Evolutionary conservation across 2,797 vertebrate species (phyloP), one percentile per base, ranked within the genome.

Genomic region (Chiroxiphia lanceolata): DNA sequence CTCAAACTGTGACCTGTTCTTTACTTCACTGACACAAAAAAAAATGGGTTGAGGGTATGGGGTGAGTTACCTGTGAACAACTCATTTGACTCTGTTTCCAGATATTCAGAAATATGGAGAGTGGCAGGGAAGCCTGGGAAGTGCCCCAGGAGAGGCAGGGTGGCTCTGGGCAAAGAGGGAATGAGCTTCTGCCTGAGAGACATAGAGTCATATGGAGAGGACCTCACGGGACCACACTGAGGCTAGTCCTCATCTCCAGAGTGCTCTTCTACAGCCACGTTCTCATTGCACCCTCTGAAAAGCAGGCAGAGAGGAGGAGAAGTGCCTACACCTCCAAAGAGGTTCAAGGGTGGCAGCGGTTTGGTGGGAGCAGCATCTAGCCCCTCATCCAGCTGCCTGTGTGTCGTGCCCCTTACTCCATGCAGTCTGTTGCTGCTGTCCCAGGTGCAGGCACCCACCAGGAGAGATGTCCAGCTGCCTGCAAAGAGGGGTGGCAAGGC

Each of bases 311-410:
- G 26, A 44, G 51, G 27, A 54, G 4, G 29, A 51, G 25, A 75
- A 65, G 15, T 36, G 7, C 36, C 67, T 33, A 6, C 8, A 6
- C 2, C 33, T 86, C 44, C 71, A 33, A 36, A 51, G 44, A 34
- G 26, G n/a, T 19, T 27, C 23, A 59, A 36, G 7, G 40, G 18
- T 0, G 0, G 51, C 2, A 2, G 21, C 51, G 51, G 44, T 16
- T 36, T 33, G 0, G 0, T 1, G 8, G 31, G 23, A 47, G 13
- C 47, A 75, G 57, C 47, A 50, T 12, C 36, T 60, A 42, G 6
- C 4, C 18, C 40, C 8, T 26, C 3, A 2, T 36, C 48, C 48
- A 16, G 7, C 48, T 80, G 23, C 31, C 36, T 0, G 0, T 1
- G 0, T 2, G 1, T 26, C 15, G 29, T 69, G 21, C 3, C 13